phyloP scores from a whole-genome alignment of 2,888 invertebrate genomes.

The Rhingia campestris region DNA sequence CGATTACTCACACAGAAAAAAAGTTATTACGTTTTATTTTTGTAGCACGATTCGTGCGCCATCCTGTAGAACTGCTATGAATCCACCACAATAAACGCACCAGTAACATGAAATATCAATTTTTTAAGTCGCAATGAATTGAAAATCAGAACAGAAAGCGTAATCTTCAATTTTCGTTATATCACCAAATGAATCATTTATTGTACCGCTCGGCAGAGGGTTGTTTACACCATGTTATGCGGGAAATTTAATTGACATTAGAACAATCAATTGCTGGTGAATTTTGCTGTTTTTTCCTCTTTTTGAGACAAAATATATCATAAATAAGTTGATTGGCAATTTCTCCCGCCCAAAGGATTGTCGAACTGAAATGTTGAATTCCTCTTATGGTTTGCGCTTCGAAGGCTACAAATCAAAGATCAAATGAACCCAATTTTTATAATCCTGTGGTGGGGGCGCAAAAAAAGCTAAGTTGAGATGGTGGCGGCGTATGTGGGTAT shows the following conservation, averaged over 20 bases:
- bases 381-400: background rate
- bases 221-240: conserved; percentile 63
- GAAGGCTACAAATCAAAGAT: conserved; percentile 54
- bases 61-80: no score
- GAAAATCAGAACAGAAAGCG: conserved; percentile 21
- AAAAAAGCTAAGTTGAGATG: background rate
- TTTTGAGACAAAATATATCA: conserved; percentile 28
- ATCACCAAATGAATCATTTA: conserved; percentile 60
- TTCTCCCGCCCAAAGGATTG: conserved; percentile 69
- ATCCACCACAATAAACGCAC: background rate
- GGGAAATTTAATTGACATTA: conserved; percentile 67
- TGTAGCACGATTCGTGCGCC: no score
- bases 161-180: background rate
- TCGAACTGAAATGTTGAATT: conserved; percentile 38
- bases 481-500: background rate
- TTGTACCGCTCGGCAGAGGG: conserved; percentile 36
- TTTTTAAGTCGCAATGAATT: conserved; percentile 5
- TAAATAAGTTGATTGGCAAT: conserved; percentile 68
- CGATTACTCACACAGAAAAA: no score
- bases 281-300: conserved; percentile 32
- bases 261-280: conserved; percentile 59
- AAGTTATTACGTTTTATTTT: no score
- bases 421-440: conserved; percentile 67
- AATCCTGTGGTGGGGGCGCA: conserved; percentile 5
- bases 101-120: background rate